Base-by-base conservation (phyloP, 2,113 vertebrate species). In the Acanthisitta chloris region DNA sequence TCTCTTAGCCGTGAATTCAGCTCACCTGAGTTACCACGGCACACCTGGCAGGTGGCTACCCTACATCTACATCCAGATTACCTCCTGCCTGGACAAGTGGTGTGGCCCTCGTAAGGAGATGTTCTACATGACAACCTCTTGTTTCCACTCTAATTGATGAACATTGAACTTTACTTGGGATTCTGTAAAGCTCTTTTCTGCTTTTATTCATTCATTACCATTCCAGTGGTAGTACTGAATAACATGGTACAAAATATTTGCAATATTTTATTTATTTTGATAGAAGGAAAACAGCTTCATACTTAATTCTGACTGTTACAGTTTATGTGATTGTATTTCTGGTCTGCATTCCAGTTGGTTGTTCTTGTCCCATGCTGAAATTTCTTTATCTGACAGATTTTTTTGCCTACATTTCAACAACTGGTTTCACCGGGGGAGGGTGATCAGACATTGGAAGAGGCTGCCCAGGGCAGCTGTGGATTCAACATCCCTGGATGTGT, bases 201-300 rank as follows among this genome's bases (percentile, higher is more conserved):
- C 0, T 84, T 96, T 78, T 82, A 57, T 79, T 91, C 23, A 61
- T 81, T 81, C 81, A 62, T 81, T 93, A 54, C 93, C 95, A 94
- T 97, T 97, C 97, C 96, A 95, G 58, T 88, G 70, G 26, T 94
- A 92, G 74, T 58, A 61, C 45, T 84, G 66, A 95, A 88, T 66
- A 89, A 81, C 49, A 33, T 83, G 91, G 71, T 97, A 96, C 93
- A 96, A 81, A 97, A 78, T 66, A 93, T 88, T 97, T 93, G 38
- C 73, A 89, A 25, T 87, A 73, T 55, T 93, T 91, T 90, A 66
- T 95, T 97, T 94, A 89, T 91, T 84, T 92, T 59, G n/a, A 28
- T 72, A 76, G 70, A 85, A 81, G 28, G 54, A 73, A 65, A 95
- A 42, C 31, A 81, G 57, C 49, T 88, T 69, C 45, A 64, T 65